These are phyloP conservation scores for human (Homo sapiens) DNA, from an alignment of 2,113 vertebrate species.

Conservation along the genomic window DNA sequence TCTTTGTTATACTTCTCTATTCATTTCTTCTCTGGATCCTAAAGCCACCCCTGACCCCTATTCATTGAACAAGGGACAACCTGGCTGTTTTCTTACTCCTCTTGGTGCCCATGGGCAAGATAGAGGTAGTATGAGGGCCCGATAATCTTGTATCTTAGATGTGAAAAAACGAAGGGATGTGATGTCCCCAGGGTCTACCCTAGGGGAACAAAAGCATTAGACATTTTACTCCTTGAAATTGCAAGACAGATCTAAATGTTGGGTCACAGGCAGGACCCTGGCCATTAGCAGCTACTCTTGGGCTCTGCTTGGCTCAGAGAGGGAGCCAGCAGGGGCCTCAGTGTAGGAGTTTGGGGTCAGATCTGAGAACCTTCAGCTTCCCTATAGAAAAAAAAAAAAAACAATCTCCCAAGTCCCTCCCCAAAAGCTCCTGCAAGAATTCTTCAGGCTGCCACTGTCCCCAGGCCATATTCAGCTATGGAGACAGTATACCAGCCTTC, in stretches of 20 bases:
- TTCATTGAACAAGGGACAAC: background rate
- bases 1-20: background rate
- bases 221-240: background rate
- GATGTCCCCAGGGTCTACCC: background rate
- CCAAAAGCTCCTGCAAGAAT: background rate
- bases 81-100: background rate
- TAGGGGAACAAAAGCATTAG: background rate
- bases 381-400: background rate
- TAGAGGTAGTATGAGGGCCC: background rate
- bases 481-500: background rate
- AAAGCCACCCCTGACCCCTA: background rate
- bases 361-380: background rate
- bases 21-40: background rate
- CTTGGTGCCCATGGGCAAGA: background rate
- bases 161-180: background rate
- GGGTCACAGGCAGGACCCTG: background rate
- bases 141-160: background rate
- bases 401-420: too few species aligned
- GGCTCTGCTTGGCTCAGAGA: background rate
- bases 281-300: background rate
- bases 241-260: background rate
- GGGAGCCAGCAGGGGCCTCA: background rate
- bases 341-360: background rate
- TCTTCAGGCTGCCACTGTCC: background rate
- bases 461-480: background rate